A percentile compares a stretch with the other conserved stretches of the same genome.
These are phyloP conservation scores for Lampropteryx suffumata DNA, from an alignment of 2,888 invertebrate species.

Conservation along the genomic window DNA sequence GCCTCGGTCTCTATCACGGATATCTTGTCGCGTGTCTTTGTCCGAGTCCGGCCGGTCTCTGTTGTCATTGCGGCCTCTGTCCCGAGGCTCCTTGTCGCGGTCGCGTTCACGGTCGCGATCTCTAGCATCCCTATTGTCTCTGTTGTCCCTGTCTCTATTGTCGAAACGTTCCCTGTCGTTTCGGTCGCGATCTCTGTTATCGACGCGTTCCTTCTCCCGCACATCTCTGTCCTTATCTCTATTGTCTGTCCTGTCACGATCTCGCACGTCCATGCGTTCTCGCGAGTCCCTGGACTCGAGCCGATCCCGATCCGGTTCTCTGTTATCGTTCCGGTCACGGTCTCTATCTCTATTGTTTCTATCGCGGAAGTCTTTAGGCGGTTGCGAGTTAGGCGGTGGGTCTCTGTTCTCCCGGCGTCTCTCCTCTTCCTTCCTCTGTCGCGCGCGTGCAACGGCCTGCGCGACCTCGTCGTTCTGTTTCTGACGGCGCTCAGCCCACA, in stretches of 20 bases:
- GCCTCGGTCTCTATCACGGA: slow-evolving; percentile 61
- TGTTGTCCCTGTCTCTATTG: slow-evolving; percentile 41
- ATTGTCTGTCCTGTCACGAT: slow-evolving; percentile 38
- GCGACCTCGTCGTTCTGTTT: slow-evolving; percentile 88
- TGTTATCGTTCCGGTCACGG: slow-evolving; percentile 58
- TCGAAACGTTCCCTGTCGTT: slow-evolving; percentile 42
- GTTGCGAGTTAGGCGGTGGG: slow-evolving; percentile 47
- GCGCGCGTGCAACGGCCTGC: slow-evolving; percentile 91
- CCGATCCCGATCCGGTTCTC: slow-evolving; percentile 52
- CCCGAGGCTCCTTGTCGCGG: slow-evolving; percentile 49
- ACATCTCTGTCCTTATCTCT: slow-evolving; percentile 37
- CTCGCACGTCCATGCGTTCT: slow-evolving; percentile 48
- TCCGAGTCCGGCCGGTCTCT: slow-evolving; percentile 46
- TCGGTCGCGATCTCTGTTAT: slow-evolving; percentile 43
- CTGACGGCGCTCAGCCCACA: slow-evolving; percentile 87
- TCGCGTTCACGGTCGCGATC: slow-evolving; percentile 40
- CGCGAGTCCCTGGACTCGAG: slow-evolving; percentile 42
- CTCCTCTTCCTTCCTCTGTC: slow-evolving; percentile 93
- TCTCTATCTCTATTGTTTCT: slow-evolving; percentile 52
- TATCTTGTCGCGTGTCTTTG: slow-evolving; percentile 50
- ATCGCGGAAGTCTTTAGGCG: slow-evolving; percentile 55
- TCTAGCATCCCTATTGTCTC: slow-evolving; percentile 43
- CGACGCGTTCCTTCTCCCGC: slow-evolving; percentile 42
- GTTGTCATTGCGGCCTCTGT: slow-evolving; percentile 48
- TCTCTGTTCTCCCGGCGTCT: slow-evolving; percentile 82